Conservation (phyloP, 2,797 vertebrate genomes). For the Prionace glauca region DNA sequence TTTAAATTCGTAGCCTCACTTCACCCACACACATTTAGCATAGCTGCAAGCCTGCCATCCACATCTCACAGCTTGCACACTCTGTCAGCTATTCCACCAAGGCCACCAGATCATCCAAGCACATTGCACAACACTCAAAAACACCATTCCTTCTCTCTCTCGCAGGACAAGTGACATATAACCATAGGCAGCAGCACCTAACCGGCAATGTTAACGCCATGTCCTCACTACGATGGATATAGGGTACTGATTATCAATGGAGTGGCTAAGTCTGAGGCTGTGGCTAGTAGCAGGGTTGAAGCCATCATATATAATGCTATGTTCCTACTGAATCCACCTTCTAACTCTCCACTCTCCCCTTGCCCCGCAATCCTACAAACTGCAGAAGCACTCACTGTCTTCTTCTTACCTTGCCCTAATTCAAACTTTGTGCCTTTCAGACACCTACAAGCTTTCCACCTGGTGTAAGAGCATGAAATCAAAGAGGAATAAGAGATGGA, state of each 20-base stretch:
- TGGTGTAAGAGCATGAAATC: too few relatives aligned
- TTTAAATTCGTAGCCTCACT: not conserved
- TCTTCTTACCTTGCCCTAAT: not conserved
- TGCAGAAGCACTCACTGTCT: not conserved
- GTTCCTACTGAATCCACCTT: not conserved
- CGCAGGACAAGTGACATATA: not conserved
- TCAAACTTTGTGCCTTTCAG: too few relatives aligned
- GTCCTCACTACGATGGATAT: not conserved
- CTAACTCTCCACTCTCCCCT: not conserved
- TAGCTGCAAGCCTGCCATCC: not conserved
- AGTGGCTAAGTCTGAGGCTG: not conserved
- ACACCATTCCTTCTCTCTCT: not conserved
- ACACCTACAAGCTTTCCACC: too few relatives aligned
- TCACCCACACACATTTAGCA: not conserved
- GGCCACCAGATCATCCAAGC: not conserved
- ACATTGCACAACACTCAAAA: not conserved
- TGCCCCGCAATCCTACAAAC: too few relatives aligned
- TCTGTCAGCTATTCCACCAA: not conserved
- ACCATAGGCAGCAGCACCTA: not conserved
- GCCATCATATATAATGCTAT: not conserved
- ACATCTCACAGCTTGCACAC: not conserved
- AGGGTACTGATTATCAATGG: not conserved
- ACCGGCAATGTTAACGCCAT: not conserved
- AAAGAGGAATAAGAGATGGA: too few relatives aligned
- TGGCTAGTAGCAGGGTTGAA: not conserved